Base-by-base conservation (phyloP, 2,113 vertebrate genomes). In the Pseudorhombus dupliciocellatus region DNA sequence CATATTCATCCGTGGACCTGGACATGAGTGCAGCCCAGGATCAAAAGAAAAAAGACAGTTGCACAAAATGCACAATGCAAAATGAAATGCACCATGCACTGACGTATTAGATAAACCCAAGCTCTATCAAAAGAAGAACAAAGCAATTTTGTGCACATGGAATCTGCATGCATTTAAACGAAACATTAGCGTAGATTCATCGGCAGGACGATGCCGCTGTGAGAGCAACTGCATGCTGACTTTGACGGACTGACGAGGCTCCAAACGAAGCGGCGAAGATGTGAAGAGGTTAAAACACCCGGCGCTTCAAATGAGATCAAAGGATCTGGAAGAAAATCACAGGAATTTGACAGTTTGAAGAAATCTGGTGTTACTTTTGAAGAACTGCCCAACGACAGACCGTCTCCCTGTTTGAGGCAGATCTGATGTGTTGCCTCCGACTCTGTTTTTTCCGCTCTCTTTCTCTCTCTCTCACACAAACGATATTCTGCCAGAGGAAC, bases 111-210 rank as follows among this genome's bases (percentile, higher is more conserved):
- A 74, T 14, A 66, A 63, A 48, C 21, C 34, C 1, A 2, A 67
- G 25, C 58, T 80, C 34, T 40, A 15, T 67, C 31, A 80, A 55
- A 80, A 80, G 66, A 85, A 75, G 25, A 83, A 84, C 58, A 80
- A 56, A 64, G 48, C 25, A 59, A 24, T 26, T 58, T n/a, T 22
- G 59, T 68, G 77, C 73, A 66, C 64, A 66, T 51, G 66, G 80
- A 73, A 80, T 77, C 73, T 85, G 92, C 91, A 92, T 91, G 90
- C 80, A 52, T 90, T 86, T 84, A 73, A 86, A 77, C 73, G 8
- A 84, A 80, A 78, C 84, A 75, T 74, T 77, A 73, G 12, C 50
- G 78, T 80, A 81, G 66, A 70, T 58, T 69, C 22, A 22, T 65
- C 79, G 79, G 65, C 59, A 64, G 62, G 52, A 51, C 46, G 20